Evolutionary conservation across 2,888 invertebrate genomes (phyloP), one percentile per base, ranked within the genome.

Genomic region (Piscicola geometra): DNA sequence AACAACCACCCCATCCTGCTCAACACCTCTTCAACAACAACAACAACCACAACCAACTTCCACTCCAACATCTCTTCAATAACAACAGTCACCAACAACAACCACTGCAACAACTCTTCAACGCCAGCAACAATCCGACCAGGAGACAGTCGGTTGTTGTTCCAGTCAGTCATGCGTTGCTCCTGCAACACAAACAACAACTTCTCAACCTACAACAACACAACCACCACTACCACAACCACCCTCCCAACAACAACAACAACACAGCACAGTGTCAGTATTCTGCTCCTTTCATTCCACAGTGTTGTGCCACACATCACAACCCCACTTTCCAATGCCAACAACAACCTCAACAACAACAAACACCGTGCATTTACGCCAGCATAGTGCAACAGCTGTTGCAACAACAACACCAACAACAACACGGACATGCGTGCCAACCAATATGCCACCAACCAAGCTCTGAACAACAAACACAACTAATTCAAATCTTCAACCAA

Each of bases 161-260:
- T 21, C 64, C 73, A 1, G 35, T 30, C n/a, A 47, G 30, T 25
- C 64, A 52, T n/a, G 73, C 73, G 33, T 73, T 73, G 33, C 5
- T 60, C 18, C 64, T 73, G 9, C 73, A 73, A 64, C 73, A 73
- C 25, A 73, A 73, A 64, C 60, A 73, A 41, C 60, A 64, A 33
- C 28, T 64, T 2, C 33, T 64, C 32, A 64, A 32, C 25, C 64
- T 64, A n/a, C 73, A 73, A 32, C 73, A 73, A 25, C 60, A 73
- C 64, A 56, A 35, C 35, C 73, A 73, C 35, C 64, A 73, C 36
- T 73, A 73, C 28, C 73, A 73, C 35, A 60, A 73, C n/a, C 73
- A 73, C 30, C 52, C 18, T 30, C 28, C 2, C 33, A 67, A 67
- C 33, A 25, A 67, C 28, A 32, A 67, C 28, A 32, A 67, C 33